A percentile compares a stretch with the other conserved stretches of the same genome.
Evolutionary conservation across 2,113 vertebrate genomes (phyloP).

Genomic region (Peucedramus taeniatus): DNA sequence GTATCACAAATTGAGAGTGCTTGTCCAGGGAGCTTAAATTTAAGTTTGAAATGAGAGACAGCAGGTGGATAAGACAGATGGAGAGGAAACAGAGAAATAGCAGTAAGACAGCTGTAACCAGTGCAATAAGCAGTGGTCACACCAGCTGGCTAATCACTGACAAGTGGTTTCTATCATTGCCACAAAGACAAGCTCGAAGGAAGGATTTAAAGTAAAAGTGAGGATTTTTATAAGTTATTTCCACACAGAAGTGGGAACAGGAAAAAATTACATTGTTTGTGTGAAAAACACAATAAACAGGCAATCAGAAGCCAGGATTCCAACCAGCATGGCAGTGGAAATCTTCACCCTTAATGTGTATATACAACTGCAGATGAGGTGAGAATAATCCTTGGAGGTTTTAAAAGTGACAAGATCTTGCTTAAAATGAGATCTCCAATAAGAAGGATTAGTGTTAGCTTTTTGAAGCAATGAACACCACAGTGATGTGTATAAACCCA

Average conservation of each 20-base stretch:
- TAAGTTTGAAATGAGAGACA: constrained; percentile 45
- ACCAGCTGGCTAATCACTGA: constrained; percentile 55
- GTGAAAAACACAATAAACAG: background rate
- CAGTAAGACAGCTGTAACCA: constrained; percentile 51
- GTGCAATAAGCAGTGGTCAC: constrained; percentile 37
- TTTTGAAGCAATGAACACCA: background rate
- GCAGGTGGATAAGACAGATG: constrained; percentile 60
- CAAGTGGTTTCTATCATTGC: constrained; percentile 5
- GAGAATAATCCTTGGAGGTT: background rate
- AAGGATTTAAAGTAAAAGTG: constrained; percentile 23
- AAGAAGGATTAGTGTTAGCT: background rate
- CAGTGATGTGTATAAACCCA: background rate
- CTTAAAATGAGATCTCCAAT: background rate
- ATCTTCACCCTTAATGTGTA: background rate
- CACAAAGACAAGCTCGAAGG: background rate
- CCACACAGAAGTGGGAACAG: background rate
- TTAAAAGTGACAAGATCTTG: background rate
- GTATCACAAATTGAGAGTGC: constrained; percentile 23
- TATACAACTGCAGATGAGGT: background rate
- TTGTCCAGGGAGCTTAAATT: constrained; percentile 39
- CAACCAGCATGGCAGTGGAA: background rate
- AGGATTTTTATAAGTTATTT: background rate
- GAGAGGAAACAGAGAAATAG: constrained; percentile 49
- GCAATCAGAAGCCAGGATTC: background rate
- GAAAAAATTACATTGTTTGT: background rate